Percentiles rank a stretch among this genome's conserved stretches.
These are phyloP conservation scores for Danio choprae DNA, from an alignment of 2,797 vertebrate genomes.

Conservation along the genomic window DNA sequence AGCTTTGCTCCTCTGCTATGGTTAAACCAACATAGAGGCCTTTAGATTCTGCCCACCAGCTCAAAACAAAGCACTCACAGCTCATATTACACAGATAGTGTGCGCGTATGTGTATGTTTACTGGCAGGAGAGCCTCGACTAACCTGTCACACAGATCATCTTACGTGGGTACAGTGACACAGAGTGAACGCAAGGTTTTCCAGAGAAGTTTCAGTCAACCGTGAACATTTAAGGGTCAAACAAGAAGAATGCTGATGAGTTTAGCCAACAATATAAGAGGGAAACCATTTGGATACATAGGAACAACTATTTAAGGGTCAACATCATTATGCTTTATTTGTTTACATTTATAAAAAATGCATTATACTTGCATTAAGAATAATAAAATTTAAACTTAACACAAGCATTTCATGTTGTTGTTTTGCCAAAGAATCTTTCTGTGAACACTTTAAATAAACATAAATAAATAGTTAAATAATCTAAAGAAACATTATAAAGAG, in stretches of 20 bases:
- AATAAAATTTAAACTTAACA: neutral
- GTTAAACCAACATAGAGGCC: conserved; percentile 67
- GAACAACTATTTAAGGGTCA: neutral
- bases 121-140: conserved; percentile 49
- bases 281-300: neutral
- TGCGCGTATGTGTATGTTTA: conserved; percentile 44
- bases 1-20: conserved; percentile 50
- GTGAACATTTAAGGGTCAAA: neutral
- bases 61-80: conserved; percentile 74
- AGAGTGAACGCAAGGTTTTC: conserved; percentile 13
- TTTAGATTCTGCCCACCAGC: conserved; percentile 55
- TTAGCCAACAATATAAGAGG: neutral
- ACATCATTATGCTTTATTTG: neutral
- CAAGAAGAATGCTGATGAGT: neutral
- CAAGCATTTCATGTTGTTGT: neutral
- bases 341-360: too few species aligned
- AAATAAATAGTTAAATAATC: too few species aligned
- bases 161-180: conserved; percentile 18
- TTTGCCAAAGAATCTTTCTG: too few species aligned
- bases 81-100: conserved; percentile 75
- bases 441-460: too few species aligned
- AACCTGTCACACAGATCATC: conserved; percentile 29
- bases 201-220: conserved; percentile 36
- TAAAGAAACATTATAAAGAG: too few species aligned
- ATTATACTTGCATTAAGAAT: too few species aligned